These are phyloP conservation scores for Buathra laborator DNA, from an alignment of 2,888 invertebrate genomes.

Conservation along the genomic window DNA sequence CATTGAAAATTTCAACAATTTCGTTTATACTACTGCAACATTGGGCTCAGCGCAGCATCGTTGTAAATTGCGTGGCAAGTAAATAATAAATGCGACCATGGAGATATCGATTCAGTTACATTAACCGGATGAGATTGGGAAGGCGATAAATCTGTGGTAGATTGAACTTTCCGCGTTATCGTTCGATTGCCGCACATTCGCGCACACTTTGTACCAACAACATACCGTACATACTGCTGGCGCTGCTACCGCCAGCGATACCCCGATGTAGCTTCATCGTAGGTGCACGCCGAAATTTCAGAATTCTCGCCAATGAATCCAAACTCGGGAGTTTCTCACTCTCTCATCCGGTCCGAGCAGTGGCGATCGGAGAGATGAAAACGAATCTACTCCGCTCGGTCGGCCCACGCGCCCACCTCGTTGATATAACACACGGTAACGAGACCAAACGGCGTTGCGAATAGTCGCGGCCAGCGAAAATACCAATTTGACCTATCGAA, in stretches of 20 bases:
- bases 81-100: constrained; percentile 52
- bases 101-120: constrained; percentile 53
- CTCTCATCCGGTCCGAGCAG: neutral
- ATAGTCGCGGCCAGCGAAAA: constrained; percentile 35
- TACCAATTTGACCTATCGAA: constrained; percentile 47
- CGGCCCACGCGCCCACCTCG: constrained; percentile 11
- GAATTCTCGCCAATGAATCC: constrained; percentile 32
- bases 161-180: constrained; percentile 59
- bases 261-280: constrained; percentile 9
- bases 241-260: neutral
- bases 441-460: constrained; percentile 38
- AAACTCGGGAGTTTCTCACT: constrained; percentile 3
- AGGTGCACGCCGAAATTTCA: constrained; percentile 21
- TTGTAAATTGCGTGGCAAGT: constrained; percentile 50
- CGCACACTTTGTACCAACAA: neutral
- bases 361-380: constrained; percentile 11
- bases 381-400: constrained; percentile 23
- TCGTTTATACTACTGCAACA: neutral
- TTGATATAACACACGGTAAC: constrained; percentile 36
- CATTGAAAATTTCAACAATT: constrained; percentile 22
- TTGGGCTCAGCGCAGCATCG: neutral
- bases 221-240: constrained; percentile 1
- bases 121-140: constrained; percentile 41
- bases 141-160: constrained; percentile 52
- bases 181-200: neutral